phyloP scores from a whole-genome alignment of 2,888 invertebrate genomes.

The Plebejus melissa region DNA sequence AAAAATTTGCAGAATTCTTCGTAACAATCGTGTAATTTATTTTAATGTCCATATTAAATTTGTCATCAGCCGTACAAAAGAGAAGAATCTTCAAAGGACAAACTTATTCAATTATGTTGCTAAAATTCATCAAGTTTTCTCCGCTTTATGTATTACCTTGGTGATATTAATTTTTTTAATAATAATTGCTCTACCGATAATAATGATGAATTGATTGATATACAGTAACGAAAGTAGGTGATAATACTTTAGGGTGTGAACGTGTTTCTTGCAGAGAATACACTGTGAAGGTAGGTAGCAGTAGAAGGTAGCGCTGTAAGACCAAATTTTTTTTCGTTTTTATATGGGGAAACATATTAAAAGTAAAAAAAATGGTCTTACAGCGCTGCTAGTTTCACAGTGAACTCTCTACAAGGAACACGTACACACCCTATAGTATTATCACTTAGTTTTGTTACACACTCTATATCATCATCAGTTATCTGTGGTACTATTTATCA shows the following conservation, averaged over 20 bases:
- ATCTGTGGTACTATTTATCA: background rate
- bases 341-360: too few relatives aligned
- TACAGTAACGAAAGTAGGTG: too few relatives aligned
- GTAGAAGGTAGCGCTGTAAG: too few relatives aligned
- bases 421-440: too few relatives aligned
- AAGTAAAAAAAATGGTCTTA: too few relatives aligned
- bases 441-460: too few relatives aligned
- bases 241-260: too few relatives aligned
- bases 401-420: too few relatives aligned
- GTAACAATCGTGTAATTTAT: constrained; percentile 9
- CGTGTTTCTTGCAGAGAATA: too few relatives aligned
- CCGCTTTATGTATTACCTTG: constrained; percentile 8
- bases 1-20: background rate
- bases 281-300: too few relatives aligned
- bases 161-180: background rate
- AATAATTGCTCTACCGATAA: background rate
- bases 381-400: too few relatives aligned
- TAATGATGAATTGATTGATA: background rate
- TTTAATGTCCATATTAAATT: constrained; percentile 17
- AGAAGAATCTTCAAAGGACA: constrained; percentile 12
- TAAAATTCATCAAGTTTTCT: constrained; percentile 8
- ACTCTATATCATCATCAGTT: background rate
- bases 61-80: constrained; percentile 19
- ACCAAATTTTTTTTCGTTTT: too few relatives aligned
- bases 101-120: constrained; percentile 24